Evolutionary conservation across 2,113 vertebrate genomes (phyloP).

Genomic region (Chloroceryle aenea): DNA sequence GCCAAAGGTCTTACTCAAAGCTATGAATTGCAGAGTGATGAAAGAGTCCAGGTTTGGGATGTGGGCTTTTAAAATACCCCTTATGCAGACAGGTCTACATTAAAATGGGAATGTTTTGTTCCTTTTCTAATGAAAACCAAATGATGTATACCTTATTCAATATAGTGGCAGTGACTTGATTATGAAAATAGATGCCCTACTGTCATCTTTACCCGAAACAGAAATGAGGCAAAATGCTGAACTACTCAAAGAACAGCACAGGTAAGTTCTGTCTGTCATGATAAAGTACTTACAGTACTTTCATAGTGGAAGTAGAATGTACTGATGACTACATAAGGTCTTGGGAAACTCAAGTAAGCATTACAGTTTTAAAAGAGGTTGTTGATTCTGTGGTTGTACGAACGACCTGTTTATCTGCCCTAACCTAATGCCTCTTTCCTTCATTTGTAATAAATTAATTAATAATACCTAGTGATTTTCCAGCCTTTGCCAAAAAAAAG

Average conservation of each 20-base stretch:
- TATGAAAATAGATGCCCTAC: slow-evolving; percentile 92
- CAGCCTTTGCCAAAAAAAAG: not conserved
- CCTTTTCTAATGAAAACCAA: not conserved
- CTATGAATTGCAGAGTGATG: rapidly evolving
- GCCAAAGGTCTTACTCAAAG: not conserved
- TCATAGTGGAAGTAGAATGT: not conserved
- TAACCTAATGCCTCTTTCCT: not conserved
- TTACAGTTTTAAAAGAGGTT: not conserved
- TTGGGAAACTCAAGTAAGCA: not conserved
- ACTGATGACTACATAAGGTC: not conserved
- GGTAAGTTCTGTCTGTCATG: slow-evolving; percentile 75
- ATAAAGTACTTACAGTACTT: not conserved
- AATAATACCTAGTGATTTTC: not conserved
- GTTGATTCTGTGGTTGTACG: not conserved
- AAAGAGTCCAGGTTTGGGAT: not conserved
- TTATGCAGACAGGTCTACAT: not conserved
- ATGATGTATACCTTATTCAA: not conserved
- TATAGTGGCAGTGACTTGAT: slow-evolving; percentile 87
- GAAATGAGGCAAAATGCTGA: slow-evolving; percentile 80
- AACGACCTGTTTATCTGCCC: not conserved
- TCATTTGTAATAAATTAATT: not conserved
- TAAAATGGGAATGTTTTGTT: not conserved
- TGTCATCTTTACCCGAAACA: slow-evolving; percentile 84
- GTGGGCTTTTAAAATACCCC: not conserved
- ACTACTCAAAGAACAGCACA: slow-evolving; percentile 85